Percentiles rank a stretch among this genome's conserved stretches.
Evolutionary conservation across 1,140 invertebrate species (phyloP).

Genomic region (Dolichoris vasculosae): DNA sequence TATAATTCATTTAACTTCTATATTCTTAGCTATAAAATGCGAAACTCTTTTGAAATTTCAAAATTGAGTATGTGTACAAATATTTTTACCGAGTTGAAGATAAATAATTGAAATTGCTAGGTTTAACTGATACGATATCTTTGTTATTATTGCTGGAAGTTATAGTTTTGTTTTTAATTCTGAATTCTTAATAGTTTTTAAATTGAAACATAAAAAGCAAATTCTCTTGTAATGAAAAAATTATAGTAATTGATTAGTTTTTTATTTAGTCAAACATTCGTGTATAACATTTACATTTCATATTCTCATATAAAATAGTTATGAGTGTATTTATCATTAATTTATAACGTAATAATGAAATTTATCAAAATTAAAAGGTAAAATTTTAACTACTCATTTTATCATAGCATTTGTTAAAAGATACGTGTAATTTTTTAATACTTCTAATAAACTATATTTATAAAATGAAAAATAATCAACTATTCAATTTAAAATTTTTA

Average conservation of each 20-base stretch:
- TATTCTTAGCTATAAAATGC: background rate
- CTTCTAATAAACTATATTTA: too few species aligned
- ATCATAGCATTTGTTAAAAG: too few species aligned
- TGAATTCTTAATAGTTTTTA: background rate
- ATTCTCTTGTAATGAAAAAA: too few species aligned
- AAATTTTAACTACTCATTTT: background rate
- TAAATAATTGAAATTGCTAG: background rate
- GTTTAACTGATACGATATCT: background rate
- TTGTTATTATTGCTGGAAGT: background rate
- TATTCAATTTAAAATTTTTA: too few species aligned
- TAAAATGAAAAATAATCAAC: too few species aligned
- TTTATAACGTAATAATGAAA: background rate
- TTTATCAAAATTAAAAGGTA: background rate
- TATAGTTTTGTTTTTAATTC: background rate
- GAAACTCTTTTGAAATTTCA: background rate
- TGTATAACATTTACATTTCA: background rate
- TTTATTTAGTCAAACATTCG: too few species aligned
- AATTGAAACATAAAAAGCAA: background rate
- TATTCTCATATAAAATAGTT: background rate
- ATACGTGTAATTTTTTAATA: too few species aligned
- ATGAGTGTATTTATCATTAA: background rate
- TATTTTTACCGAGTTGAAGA: background rate
- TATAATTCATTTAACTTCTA: background rate
- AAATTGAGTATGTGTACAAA: background rate
- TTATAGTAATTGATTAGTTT: too few species aligned